phyloP scores from a whole-genome alignment of 2,797 vertebrate species.

The Anguilla obscura region DNA sequence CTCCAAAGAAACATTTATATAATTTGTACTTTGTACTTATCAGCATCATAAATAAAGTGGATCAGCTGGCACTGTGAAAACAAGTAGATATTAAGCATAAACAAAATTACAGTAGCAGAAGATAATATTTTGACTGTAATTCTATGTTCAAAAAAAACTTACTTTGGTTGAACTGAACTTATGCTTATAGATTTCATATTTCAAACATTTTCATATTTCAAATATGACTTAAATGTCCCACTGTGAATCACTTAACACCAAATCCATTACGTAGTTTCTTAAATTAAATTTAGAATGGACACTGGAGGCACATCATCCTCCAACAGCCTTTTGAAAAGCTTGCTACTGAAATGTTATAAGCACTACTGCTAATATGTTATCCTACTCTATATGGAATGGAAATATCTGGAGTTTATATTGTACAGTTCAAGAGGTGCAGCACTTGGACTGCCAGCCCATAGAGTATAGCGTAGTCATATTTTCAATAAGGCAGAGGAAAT shows the following conservation, averaged over 20 bases:
- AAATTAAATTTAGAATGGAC: not conserved
- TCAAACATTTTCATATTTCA: not conserved
- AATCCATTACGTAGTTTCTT: not conserved
- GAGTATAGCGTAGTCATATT: not conserved
- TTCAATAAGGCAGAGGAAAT: not conserved
- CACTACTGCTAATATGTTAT: not conserved
- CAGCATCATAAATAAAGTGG: not conserved
- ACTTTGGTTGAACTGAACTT: not conserved
- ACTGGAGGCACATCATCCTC: not conserved
- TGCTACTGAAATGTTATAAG: not conserved
- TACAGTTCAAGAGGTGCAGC: not conserved
- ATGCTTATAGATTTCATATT: not conserved
- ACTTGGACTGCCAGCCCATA: not conserved
- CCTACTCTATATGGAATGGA: not conserved
- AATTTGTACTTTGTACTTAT: not conserved
- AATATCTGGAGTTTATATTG: not conserved
- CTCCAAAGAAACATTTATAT: not conserved
- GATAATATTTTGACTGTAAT: not conserved
- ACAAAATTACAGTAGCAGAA: not conserved
- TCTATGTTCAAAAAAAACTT: not conserved
- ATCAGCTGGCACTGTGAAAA: not conserved
- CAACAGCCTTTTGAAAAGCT: not conserved
- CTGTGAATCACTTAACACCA: not conserved
- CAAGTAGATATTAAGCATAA: not conserved
- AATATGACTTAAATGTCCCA: not conserved